Percentiles rank a stretch among this genome's conserved stretches.
Evolutionary conservation across 2,888 invertebrate genomes (phyloP).

Genomic region (Drosophila dives): DNA sequence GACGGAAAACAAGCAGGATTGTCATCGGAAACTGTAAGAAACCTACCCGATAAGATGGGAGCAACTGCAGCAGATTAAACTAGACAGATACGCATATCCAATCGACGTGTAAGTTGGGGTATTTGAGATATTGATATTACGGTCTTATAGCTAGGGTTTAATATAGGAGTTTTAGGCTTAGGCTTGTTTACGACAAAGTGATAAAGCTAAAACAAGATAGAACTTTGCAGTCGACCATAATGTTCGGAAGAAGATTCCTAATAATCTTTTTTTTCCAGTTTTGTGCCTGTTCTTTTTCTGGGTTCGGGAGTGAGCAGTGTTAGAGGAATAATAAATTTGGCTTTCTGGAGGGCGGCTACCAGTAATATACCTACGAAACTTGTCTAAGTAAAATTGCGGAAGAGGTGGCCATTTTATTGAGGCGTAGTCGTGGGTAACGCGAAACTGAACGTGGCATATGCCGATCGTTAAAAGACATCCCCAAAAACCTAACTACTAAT

Average conservation of each 20-base stretch:
- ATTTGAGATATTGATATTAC: not conserved
- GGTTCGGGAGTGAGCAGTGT: too few species aligned
- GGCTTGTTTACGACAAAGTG: not conserved
- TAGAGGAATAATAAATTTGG: not conserved
- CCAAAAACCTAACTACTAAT: not conserved
- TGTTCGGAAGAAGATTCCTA: not conserved
- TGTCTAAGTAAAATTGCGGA: not conserved
- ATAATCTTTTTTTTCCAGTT: too few species aligned
- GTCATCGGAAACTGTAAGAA: not conserved
- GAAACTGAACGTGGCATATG: not conserved
- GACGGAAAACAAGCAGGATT: not conserved
- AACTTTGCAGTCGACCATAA: not conserved
- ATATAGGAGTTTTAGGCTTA: not conserved
- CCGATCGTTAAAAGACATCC: not conserved
- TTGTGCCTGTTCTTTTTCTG: too few species aligned
- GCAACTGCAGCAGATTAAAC: too few species aligned
- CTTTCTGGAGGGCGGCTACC: not conserved
- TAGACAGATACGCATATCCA: not conserved
- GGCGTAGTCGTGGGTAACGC: accelerated
- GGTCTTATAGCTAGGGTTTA: not conserved
- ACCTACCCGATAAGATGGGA: not conserved
- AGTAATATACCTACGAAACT: not conserved
- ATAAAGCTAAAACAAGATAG: not conserved
- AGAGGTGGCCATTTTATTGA: not conserved
- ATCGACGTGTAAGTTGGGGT: not conserved